Evolutionary conservation across 2,113 vertebrate species (phyloP), one percentile per base, ranked within the genome.

Genomic region (Cyanoramphus novaezelandiae): DNA sequence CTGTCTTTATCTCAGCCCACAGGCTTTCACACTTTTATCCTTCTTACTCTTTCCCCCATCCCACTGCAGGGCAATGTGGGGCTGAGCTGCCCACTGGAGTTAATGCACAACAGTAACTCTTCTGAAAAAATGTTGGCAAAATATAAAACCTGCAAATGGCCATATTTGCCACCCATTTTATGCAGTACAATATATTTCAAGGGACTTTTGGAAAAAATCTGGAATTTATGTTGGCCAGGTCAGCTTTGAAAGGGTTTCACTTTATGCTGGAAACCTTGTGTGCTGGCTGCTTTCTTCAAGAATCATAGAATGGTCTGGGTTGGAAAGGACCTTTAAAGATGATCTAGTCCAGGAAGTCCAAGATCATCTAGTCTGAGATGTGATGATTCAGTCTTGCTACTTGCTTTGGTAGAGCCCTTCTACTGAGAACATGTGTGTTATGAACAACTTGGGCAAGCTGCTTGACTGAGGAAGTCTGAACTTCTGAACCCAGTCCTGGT

Each of bases 401-500:
- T 19, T 17, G 21, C 28, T 59, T 62, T 47, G 44, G 21, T 33
- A 14, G 81, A 82, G 19, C 9, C 25, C 10, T 12, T 53, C 24
- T 63, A 9, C 13, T 78, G 52, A 68, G 29, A 50, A 16, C 47
- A 39, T 3, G 10, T 4, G 5, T 80, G 13, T 37, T 33, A 12
- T 6, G 21, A 89, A 11, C 15, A 64, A 72, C 39, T 55, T 0
- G 0, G 35, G 18, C 52, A 63, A 68, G 41, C 8, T 13, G 0
- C 76, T 82, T 41, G 46, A 7, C 41, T 67, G 46, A 46, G 41
- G 37, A 88, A 65, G 7, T 77, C 55, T 88, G 62, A 92, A 77
- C 65, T 91, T 81, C 77, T 79, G 47, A 88, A 83, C 63, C 53
- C 52, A 41, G 28, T n/a, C 14, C 37, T 64, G 47, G 53, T 77